phyloP scores from a whole-genome alignment of 2,888 invertebrate genomes.

The Drosophila hawaiiensis region DNA sequence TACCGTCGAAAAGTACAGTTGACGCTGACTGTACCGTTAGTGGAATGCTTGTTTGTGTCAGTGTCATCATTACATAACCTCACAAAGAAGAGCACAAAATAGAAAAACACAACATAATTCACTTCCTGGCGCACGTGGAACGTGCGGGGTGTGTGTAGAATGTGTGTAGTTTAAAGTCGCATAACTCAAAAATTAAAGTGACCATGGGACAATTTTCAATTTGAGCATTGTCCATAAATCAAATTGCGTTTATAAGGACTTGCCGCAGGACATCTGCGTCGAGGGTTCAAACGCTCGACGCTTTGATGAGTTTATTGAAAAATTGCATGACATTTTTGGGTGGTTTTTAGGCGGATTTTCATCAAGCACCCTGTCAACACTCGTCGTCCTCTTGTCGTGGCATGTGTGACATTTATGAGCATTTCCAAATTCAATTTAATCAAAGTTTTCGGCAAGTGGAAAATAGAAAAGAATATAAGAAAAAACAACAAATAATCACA shows the following conservation, averaged over 20 bases:
- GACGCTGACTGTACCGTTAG: constrained; percentile 38
- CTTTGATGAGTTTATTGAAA: constrained; percentile 81
- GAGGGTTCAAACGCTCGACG: constrained; percentile 57
- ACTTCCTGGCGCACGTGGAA: constrained; percentile 72
- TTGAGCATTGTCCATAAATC: constrained; percentile 74
- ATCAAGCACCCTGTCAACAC: constrained; percentile 37
- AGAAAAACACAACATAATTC: constrained; percentile 79
- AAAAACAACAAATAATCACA: constrained; percentile 70
- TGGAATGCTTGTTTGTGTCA: constrained; percentile 32
- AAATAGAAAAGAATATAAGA: constrained; percentile 52
- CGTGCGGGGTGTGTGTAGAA: background rate
- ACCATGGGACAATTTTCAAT: constrained; percentile 84
- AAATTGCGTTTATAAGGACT: constrained; percentile 70
- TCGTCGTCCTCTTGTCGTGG: constrained; percentile 28
- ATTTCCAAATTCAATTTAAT: constrained; percentile 76
- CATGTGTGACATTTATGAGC: constrained; percentile 82
- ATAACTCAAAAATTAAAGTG: constrained; percentile 84
- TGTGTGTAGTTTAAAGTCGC: constrained; percentile 74
- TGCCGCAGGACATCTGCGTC: constrained; percentile 58
- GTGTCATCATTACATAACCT: constrained; percentile 78
- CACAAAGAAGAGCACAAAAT: constrained; percentile 50
- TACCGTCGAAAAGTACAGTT: constrained; percentile 80
- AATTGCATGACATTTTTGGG: constrained; percentile 74
- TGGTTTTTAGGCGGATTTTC: constrained; percentile 56
- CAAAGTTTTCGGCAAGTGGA: constrained; percentile 60